Base-by-base conservation (phyloP, 2,113 vertebrate species). In the Lampris incognitus region DNA sequence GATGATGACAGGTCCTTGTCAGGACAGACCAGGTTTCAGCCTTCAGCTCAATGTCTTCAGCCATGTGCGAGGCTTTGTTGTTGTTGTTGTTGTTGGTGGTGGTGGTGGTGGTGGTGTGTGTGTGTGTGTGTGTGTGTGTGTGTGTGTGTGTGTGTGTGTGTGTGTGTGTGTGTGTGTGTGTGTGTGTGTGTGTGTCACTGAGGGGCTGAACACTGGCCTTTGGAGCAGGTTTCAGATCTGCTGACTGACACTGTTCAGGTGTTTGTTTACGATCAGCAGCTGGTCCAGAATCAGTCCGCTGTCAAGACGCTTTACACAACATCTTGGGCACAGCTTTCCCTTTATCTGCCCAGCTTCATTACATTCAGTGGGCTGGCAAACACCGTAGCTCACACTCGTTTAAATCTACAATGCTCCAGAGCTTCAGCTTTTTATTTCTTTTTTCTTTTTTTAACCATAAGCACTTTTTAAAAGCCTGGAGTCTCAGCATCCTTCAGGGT, bases 231-330 rank as follows among this genome's bases (percentile, higher is more conserved):
- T 69, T 70, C 74, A 79, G 84, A 81, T 89, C 87, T 79, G 85
- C 78, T 66, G 70, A 76, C 80, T 68, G 72, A 76, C 82, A 70
- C 72, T 55, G 76, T 77, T 91, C 76, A 67, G 63, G 68, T 79
- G 76, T 89, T 88, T 90, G 76, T 91, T 90, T 83, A 71, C 84
- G 49, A 59, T 83, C 81, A 71, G 78, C 90, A 85, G 80, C 87
- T 84, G 87, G 37, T 74, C 82, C 78, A 63, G 60, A 84, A 83
- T 84, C 87, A 74, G 86, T 77, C 71, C 64, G 70, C 80, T 68
- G 70, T 74, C 82, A 70, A 36, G 66, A 9, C 52, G 0, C 51
- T 11, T 64, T 49, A 3, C 50, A 55, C 50, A 78, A 52, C 87
- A 88, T 78, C 80, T 71, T 46, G 72, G 72, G 84, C 90, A 75